Conservation (phyloP, 2,113 vertebrate genomes). For the Glaucidium brasilianum region DNA sequence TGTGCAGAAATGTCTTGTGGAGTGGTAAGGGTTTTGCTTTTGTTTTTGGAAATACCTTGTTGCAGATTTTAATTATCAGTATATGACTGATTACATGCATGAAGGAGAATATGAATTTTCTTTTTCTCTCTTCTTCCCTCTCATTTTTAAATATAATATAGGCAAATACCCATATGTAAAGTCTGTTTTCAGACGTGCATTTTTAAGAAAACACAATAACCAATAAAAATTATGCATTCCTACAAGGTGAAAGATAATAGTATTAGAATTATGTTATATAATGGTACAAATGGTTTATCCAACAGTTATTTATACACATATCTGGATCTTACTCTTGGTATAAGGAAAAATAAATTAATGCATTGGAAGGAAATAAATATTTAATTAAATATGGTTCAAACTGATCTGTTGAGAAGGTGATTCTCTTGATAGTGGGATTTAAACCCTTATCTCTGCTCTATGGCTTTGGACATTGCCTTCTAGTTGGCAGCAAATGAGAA, state of each 20-base stretch:
- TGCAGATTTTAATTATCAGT: neutral
- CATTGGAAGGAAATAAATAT: neutral
- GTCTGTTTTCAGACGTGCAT: neutral
- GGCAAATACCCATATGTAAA: neutral
- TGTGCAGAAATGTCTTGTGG: neutral
- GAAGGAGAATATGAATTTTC: neutral
- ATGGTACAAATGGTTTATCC: neutral
- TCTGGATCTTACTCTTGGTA: neutral
- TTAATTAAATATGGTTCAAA: slow-evolving; percentile 11
- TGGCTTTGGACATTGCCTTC: slow-evolving; percentile 20
- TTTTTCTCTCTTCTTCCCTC: neutral
- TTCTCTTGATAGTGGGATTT: slow-evolving; percentile 3
- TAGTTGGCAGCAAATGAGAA: slow-evolving; percentile 29
- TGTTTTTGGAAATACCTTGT: neutral
- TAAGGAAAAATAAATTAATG: neutral
- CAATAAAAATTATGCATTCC: neutral
- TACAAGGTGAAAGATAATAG: neutral
- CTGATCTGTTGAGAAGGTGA: neutral
- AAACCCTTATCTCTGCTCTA: neutral
- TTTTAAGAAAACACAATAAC: neutral
- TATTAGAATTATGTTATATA: neutral
- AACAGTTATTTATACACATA: neutral
- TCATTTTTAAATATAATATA: neutral
- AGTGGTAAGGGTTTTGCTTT: neutral
- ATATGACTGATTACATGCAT: neutral